These are phyloP conservation scores for Osmoderma eremita DNA, from an alignment of 2,888 invertebrate genomes.

Conservation along the genomic window DNA sequence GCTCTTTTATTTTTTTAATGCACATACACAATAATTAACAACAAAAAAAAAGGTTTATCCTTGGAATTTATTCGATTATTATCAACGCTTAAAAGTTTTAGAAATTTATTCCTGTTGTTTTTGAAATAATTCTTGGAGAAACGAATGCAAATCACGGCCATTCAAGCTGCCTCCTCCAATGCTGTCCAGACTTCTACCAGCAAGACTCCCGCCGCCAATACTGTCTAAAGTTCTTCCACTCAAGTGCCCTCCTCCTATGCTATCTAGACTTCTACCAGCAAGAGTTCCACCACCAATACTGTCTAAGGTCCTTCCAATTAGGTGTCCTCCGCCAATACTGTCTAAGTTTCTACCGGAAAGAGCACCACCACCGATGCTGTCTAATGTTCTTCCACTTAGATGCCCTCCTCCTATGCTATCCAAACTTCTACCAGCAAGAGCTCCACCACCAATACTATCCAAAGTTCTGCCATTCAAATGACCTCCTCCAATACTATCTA, in stretches of 20 bases:
- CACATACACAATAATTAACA: slow-evolving; percentile 5
- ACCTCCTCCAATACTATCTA: slow-evolving; percentile 46
- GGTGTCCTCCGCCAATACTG: slow-evolving; percentile 34
- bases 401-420: slow-evolving; percentile 47
- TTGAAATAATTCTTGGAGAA: slow-evolving; percentile 33
- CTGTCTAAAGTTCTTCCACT: slow-evolving; percentile 41
- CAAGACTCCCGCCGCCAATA: slow-evolving; percentile 38
- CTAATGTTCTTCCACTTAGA: slow-evolving; percentile 29
- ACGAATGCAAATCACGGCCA: slow-evolving; percentile 38
- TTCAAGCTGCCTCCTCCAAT: slow-evolving; percentile 47
- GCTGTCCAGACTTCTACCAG: slow-evolving; percentile 40
- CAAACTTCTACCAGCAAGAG: slow-evolving; percentile 44
- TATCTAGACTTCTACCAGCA: slow-evolving; percentile 42
- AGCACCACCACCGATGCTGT: slow-evolving; percentile 27
- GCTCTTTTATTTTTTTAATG: slow-evolving; percentile 20
- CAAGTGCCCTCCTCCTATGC: slow-evolving; percentile 46
- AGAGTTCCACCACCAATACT: slow-evolving; percentile 44
- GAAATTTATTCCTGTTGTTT: slow-evolving; percentile 19
- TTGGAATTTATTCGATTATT: neutral
- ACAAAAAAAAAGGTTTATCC: slow-evolving; percentile 4
- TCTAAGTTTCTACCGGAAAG: slow-evolving; percentile 30
- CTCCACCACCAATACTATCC: slow-evolving; percentile 47
- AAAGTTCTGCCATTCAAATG: slow-evolving; percentile 40
- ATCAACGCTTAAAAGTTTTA: neutral
- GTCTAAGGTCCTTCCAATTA: slow-evolving; percentile 40